phyloP scores from a whole-genome alignment of 1,140 invertebrate species.

The Sarcophaga bullata region DNA sequence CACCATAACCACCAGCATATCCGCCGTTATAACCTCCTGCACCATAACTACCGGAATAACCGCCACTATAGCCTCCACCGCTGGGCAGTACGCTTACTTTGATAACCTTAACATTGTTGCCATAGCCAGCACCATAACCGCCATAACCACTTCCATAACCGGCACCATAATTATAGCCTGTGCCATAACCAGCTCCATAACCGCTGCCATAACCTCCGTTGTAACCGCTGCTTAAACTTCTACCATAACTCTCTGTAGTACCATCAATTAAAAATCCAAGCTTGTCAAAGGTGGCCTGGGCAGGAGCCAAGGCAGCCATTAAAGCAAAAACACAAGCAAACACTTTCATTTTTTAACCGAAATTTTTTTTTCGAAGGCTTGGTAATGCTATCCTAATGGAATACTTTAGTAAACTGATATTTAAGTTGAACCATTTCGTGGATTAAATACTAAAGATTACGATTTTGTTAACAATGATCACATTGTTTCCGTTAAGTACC shows the following conservation, averaged over 20 bases:
- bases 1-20: conserved; percentile 47
- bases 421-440: not conserved
- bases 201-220: conserved; percentile 33
- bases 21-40: not conserved
- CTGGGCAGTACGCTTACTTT: conserved; percentile 44
- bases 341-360: conserved; percentile 19
- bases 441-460: conserved; percentile 19
- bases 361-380: not conserved
- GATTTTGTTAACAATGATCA: not conserved
- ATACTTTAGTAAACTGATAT: conserved; percentile 14
- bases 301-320: conserved; percentile 41
- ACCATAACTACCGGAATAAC: conserved; percentile 41
- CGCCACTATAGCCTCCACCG: conserved; percentile 39
- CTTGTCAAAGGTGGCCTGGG: conserved; percentile 55
- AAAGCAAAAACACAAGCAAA: conserved; percentile 35
- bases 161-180: conserved; percentile 5
- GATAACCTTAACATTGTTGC: conserved; percentile 57
- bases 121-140: not conserved
- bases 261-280: conserved; percentile 52
- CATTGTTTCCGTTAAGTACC: not conserved
- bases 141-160: conserved; percentile 33
- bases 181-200: not conserved
- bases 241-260: not conserved
- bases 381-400: conserved; percentile 16
- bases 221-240: conserved; percentile 39